These are phyloP conservation scores for pig (Sus scrofa) DNA, from an alignment of 2,113 vertebrate species.

Conservation along the genomic window T2T-Sscrofa CM000814.6:89681001-89681500, in stretches of 20 bases:
- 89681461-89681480: background rate
- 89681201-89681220: background rate
- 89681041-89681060: background rate
- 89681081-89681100: background rate
- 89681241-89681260: background rate
- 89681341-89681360: background rate
- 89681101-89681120: background rate
- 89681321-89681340: background rate
- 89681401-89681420: background rate
- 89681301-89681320: background rate
- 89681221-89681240: background rate
- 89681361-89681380: background rate
- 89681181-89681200: slow-evolving; percentile 32
- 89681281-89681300: background rate
- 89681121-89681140: background rate
- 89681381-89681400: background rate
- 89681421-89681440: background rate
- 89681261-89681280: slow-evolving; percentile 13
- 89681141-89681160: slow-evolving; percentile 49
- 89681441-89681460: background rate
- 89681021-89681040: slow-evolving; percentile 34
- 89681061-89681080: background rate
- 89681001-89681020: background rate
- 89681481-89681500: background rate
- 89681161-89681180: slow-evolving; percentile 6